A percentile compares a stretch with the other conserved stretches of the same genome.
Conservation (phyloP, 1,140 invertebrate genomes). For the Drosophila paulistorum region DNA sequence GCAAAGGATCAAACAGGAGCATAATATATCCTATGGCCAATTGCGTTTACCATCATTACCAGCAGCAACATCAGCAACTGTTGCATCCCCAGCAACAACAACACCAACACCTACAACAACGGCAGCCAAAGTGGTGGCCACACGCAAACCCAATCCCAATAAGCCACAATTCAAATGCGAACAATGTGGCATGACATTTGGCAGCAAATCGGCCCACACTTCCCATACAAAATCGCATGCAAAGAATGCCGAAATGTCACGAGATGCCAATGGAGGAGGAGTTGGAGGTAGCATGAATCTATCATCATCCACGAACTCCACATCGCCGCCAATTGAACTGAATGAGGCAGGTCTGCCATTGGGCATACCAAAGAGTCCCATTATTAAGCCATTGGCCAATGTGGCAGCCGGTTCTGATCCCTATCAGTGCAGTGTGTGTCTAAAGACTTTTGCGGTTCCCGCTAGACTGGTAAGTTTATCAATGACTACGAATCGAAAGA, state of each 20-base stretch:
- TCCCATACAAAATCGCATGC: conserved; percentile 85
- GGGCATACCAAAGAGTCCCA: conserved; percentile 76
- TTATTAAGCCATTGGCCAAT: conserved; percentile 78
- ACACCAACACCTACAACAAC: conserved; percentile 21
- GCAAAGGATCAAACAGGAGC: conserved; percentile 58
- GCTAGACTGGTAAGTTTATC: conserved; percentile 89
- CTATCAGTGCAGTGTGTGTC: conserved; percentile 94
- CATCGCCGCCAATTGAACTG: conserved; percentile 52
- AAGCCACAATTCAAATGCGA: conserved; percentile 84
- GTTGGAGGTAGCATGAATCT: neutral
- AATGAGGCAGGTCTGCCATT: conserved; percentile 68
- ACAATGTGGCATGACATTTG: conserved; percentile 85
- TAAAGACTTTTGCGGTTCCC: conserved; percentile 95
- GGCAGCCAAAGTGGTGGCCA: conserved; percentile 14
- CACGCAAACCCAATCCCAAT: conserved; percentile 54
- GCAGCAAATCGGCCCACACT: conserved; percentile 85
- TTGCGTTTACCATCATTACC: neutral
- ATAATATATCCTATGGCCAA: conserved; percentile 18
- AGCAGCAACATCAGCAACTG: neutral
- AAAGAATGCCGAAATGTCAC: conserved; percentile 60
- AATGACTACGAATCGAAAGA: too few species aligned
- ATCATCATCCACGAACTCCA: neutral
- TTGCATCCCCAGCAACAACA: conserved; percentile 1
- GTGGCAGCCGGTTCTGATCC: conserved; percentile 86
- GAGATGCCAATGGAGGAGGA: conserved; percentile 21